These are phyloP conservation scores for Barnardius zonarius DNA, from an alignment of 2,113 vertebrate species.

Conservation along the genomic window DNA sequence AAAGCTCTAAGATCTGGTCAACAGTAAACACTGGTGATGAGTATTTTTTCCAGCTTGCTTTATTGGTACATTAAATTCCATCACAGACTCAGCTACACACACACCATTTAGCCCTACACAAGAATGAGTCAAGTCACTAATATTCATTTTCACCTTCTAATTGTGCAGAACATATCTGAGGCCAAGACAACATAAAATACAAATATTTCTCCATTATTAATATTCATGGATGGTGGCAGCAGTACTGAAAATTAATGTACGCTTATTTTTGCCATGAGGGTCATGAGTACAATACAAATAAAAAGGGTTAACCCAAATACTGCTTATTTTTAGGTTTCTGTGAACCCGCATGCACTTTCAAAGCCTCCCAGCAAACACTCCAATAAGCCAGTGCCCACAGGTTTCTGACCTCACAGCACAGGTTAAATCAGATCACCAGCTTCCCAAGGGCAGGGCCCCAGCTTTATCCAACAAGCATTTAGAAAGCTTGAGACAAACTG, in stretches of 20 bases:
- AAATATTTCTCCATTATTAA: background rate
- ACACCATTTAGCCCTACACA: rapidly evolving
- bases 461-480: background rate
- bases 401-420: background rate
- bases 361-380: background rate
- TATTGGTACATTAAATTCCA: background rate
- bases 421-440: slow-evolving; percentile 34
- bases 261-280: background rate
- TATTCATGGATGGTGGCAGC: background rate
- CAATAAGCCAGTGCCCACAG: background rate
- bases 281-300: background rate
- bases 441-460: background rate
- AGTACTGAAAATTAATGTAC: background rate
- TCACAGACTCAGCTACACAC: background rate
- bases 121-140: background rate
- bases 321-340: slow-evolving; percentile 54
- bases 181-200: background rate
- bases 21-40: background rate
- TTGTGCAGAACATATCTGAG: background rate
- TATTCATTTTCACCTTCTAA: background rate
- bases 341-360: slow-evolving; percentile 37
- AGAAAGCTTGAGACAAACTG: slow-evolving; percentile 12
- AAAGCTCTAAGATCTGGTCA: background rate
- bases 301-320: slow-evolving; percentile 49
- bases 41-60: background rate